These are phyloP conservation scores for Rhynchonycteris naso DNA, from an alignment of 2,797 vertebrate species.

Conservation along the genomic window DNA sequence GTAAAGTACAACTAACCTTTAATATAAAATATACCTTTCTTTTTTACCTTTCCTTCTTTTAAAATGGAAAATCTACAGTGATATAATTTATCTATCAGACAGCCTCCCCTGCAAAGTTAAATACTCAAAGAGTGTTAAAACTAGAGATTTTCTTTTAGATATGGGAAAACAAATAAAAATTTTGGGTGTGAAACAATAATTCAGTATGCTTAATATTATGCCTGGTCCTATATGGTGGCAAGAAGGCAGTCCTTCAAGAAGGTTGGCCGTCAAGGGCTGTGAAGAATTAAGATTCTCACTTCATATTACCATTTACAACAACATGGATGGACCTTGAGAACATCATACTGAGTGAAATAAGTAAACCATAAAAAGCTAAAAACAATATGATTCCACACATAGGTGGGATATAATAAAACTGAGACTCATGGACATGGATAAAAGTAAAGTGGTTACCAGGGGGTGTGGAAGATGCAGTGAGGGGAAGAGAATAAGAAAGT, in stretches of 20 bases:
- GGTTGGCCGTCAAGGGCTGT: not conserved
- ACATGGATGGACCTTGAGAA: too few species aligned
- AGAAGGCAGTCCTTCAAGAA: not conserved
- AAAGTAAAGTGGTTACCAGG: too few species aligned
- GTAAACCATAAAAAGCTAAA: too few species aligned
- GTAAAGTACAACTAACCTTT: not conserved
- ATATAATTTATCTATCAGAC: not conserved
- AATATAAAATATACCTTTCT: not conserved
- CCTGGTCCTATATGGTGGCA: not conserved
- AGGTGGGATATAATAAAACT: too few species aligned
- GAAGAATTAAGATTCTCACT: not conserved
- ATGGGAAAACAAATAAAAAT: not conserved
- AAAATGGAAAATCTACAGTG: not conserved
- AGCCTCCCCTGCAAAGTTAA: not conserved
- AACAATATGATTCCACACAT: too few species aligned
- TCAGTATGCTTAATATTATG: not conserved
- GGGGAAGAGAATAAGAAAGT: too few species aligned
- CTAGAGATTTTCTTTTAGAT: conserved; percentile 2
- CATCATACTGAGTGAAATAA: too few species aligned
- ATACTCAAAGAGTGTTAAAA: not conserved
- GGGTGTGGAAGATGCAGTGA: too few species aligned
- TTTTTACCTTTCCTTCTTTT: not conserved
- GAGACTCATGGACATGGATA: too few species aligned
- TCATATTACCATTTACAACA: too few species aligned
- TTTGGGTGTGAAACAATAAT: not conserved